These are phyloP conservation scores for Phacellophora camtschatica DNA, from an alignment of 30 jellyfish, hydroid and myxozoan species.

Conservation along the genomic window DNA sequence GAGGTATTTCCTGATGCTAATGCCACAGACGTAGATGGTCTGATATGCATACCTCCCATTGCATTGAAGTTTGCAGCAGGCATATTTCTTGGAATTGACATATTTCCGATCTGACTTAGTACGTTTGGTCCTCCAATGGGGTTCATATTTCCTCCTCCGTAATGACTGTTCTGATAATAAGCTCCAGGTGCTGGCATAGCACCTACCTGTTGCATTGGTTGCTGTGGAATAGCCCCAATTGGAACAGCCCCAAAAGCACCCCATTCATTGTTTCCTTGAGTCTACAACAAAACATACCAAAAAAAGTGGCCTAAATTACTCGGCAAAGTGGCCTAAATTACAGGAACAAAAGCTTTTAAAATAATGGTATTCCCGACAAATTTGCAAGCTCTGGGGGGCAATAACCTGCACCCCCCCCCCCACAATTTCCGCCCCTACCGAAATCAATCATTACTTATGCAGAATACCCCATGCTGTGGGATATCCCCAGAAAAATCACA, in stretches of 20 bases:
- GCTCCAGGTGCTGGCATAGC: conserved; percentile 1
- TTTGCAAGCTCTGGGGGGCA: no score
- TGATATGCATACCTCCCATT: background rate
- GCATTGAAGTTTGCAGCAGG: background rate
- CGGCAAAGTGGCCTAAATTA: no score
- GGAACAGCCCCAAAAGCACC: conserved; percentile 44
- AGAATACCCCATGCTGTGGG: no score
- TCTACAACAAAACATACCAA: background rate
- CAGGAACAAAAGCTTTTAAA: no score
- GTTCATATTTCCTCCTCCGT: background rate
- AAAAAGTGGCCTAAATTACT: background rate
- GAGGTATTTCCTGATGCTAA: background rate
- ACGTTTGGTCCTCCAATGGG: background rate
- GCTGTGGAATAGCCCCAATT: background rate
- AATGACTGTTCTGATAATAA: background rate
- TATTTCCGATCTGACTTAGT: background rate
- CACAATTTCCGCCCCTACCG: no score
- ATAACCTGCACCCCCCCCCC: no score
- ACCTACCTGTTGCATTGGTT: background rate
- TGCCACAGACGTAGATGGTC: conserved; percentile 29
- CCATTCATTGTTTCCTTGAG: conserved; percentile 5
- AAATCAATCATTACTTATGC: no score
- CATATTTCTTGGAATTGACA: background rate
- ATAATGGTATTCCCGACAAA: no score
- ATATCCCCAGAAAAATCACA: no score